Evolutionary conservation across 1,140 invertebrate species (phyloP).

Genomic region (Andricus grossulariae): DNA sequence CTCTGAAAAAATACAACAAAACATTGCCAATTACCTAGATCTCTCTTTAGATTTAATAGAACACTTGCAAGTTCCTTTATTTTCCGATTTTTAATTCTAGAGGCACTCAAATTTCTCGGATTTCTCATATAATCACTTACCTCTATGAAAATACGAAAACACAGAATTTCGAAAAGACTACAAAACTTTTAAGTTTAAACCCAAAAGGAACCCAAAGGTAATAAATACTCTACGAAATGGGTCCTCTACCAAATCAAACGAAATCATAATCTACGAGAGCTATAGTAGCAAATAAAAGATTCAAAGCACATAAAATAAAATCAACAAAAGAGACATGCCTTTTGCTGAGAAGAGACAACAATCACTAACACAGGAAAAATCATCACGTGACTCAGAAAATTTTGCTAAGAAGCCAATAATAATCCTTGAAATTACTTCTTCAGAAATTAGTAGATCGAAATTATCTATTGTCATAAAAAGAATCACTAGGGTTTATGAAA

Average conservation of each 20-base stretch:
- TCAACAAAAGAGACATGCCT: not conserved
- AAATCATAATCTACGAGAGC: not conserved
- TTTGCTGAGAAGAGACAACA: conserved; percentile 7
- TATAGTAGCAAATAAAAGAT: conserved; percentile 18
- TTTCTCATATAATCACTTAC: conserved; percentile 34
- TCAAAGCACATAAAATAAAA: conserved; percentile 15
- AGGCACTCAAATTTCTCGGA: conserved; percentile 30
- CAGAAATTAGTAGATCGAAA: conserved; percentile 22
- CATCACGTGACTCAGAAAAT: conserved; percentile 13
- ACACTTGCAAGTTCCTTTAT: conserved; percentile 32
- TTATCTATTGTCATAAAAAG: conserved; percentile 35
- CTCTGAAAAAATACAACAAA: conserved; percentile 58
- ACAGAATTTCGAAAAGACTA: too few species aligned
- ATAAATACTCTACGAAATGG: not conserved
- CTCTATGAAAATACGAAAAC: not conserved
- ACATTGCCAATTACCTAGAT: not conserved
- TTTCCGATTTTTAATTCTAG: conserved; percentile 31
- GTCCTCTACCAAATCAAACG: conserved; percentile 7
- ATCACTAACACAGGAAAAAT: conserved; percentile 5
- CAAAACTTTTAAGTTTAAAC: not conserved
- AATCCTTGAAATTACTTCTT: conserved; percentile 12
- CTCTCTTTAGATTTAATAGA: conserved; percentile 27
- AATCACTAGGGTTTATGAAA: conserved; percentile 25
- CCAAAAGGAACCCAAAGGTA: not conserved
- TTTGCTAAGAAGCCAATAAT: conserved; percentile 38